A percentile compares a stretch with the other conserved stretches of the same genome.
Conservation (phyloP, 2,888 invertebrate species). For the Drosophila mayaguana region DNA sequence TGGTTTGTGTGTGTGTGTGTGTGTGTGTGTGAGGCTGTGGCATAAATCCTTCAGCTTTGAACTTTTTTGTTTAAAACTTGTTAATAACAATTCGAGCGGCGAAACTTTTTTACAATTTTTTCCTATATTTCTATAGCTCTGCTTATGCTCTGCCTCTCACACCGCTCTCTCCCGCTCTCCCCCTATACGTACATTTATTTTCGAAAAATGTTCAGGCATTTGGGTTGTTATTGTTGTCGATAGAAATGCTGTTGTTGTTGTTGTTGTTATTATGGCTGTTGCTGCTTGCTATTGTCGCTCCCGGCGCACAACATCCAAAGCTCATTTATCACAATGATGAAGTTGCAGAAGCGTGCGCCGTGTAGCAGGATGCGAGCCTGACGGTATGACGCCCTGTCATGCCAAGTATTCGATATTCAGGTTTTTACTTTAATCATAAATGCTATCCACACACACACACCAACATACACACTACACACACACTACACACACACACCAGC, state of each 20-base stretch:
- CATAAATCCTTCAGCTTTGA: slow-evolving; percentile 69
- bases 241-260: slow-evolving; percentile 21
- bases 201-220: slow-evolving; percentile 39
- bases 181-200: slow-evolving; percentile 10
- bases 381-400: slow-evolving; percentile 48
- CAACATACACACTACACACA: neutral
- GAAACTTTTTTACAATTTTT: slow-evolving; percentile 49
- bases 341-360: slow-evolving; percentile 54
- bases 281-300: slow-evolving; percentile 30
- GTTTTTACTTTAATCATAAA: slow-evolving; percentile 72
- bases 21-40: slow-evolving; percentile 35
- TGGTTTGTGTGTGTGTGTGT: slow-evolving; percentile 1
- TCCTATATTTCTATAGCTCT: slow-evolving; percentile 7
- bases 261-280: neutral
- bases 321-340: slow-evolving; percentile 74
- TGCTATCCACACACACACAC: slow-evolving; percentile 23
- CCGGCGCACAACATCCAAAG: slow-evolving; percentile 49
- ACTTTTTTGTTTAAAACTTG: slow-evolving; percentile 69
- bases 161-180: neutral
- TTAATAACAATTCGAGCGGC: slow-evolving; percentile 66
- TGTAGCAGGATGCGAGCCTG: slow-evolving; percentile 29
- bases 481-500: neutral
- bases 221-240: slow-evolving; percentile 28
- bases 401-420: slow-evolving; percentile 56
- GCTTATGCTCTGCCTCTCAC: neutral